Percentiles rank a stretch among this genome's conserved stretches.
phyloP scores from a whole-genome alignment of 2,888 invertebrate species.

The Drosophila cognata region DNA sequence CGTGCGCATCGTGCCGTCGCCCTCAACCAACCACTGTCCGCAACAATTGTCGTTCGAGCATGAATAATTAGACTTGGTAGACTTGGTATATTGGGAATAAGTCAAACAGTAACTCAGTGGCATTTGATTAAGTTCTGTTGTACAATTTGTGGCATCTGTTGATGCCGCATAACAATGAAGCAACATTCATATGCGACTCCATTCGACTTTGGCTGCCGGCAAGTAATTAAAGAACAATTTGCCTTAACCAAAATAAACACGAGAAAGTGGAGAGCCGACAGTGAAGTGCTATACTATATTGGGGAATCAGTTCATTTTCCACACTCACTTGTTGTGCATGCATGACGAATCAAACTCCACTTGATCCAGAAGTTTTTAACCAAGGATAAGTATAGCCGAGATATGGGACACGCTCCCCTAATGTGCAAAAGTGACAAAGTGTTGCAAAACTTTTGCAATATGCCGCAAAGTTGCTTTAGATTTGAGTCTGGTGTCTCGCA shows the following conservation, averaged over 20 bases:
- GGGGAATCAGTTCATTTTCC: constrained; percentile 63
- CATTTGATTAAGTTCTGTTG: constrained; percentile 66
- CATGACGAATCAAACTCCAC: constrained; percentile 35
- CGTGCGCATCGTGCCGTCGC: neutral
- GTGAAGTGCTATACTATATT: constrained; percentile 24
- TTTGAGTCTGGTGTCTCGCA: constrained; percentile 19
- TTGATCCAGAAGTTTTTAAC: constrained; percentile 6
- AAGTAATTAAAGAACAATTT: constrained; percentile 78
- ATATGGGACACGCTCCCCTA: constrained; percentile 26
- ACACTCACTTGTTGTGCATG: constrained; percentile 63
- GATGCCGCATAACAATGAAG: constrained; percentile 73
- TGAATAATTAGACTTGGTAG: constrained; percentile 45
- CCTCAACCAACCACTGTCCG: neutral
- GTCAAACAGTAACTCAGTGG: constrained; percentile 29
- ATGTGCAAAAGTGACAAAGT: constrained; percentile 55
- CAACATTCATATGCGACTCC: constrained; percentile 40
- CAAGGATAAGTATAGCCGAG: constrained; percentile 14
- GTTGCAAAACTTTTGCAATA: constrained; percentile 70
- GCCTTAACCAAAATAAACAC: constrained; percentile 10
- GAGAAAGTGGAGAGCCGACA: too few species aligned
- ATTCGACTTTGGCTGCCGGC: constrained; percentile 48
- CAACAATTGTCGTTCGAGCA: constrained; percentile 42
- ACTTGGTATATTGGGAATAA: constrained; percentile 11
- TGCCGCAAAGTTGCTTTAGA: constrained; percentile 63
- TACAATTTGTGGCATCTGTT: constrained; percentile 64